Evolutionary conservation across 2,797 vertebrate species (phyloP), one percentile per base, ranked within the genome.

Genomic region (Chelon auratus): DNA sequence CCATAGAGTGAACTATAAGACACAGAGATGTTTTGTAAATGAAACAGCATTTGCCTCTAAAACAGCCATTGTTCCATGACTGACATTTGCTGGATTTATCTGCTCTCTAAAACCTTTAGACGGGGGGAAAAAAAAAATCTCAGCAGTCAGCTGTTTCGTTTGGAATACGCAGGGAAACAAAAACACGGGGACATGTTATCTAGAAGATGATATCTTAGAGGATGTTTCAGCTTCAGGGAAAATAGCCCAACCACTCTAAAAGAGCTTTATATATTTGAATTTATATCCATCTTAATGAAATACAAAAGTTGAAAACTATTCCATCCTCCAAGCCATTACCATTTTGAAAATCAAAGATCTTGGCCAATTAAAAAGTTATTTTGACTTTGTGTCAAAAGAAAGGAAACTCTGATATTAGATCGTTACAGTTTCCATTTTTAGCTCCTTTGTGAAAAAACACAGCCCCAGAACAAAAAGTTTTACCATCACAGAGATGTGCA

Each of bases 401-500:
- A 62, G 30, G 4, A 55, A 51, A 56, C 15, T 7, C 0, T n/a
- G 26, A 37, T 55, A 36, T 60, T 30, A n/a, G 20, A 56, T 53
- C 15, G 30, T 42, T 39, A 20, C 13, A 3, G 7, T 61, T 52
- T 74, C 15, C 9, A 51, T 51, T 55, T 62, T 40, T 36, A 45
- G 53, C 18, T 60, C 40, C 36, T 62, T 55, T 56, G 48, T 67
- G 14, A 59, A 43, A 13, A 43, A 13, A 43, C 9, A n/a, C 13
- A 15, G 45, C 10, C 7, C 22, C 7, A 14, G 4, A 57, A 42
- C 20, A 48, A 18, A 40, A 14, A 7, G 18, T 22, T n/a, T 81
- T 95, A 98, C 98, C 98, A 99, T 99, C 81, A 99, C 98, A 0
- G 98, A 99, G 87, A 99, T 99, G 88, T 99, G 98, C 50, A 99